phyloP scores from a whole-genome alignment of 2,888 invertebrate species.

The Thyatira batis region DNA sequence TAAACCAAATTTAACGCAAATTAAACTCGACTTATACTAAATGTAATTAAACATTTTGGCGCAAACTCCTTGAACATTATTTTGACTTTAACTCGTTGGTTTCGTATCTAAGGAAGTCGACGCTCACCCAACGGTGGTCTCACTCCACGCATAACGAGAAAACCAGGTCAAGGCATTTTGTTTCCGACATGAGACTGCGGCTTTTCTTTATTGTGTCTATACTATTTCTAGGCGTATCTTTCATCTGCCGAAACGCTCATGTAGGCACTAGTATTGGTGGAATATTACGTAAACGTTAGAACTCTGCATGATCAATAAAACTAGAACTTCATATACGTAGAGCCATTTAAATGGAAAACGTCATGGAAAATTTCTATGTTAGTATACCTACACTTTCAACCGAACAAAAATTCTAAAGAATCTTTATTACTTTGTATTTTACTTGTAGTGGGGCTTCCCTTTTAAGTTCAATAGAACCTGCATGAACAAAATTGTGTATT shows the following conservation, averaged over 20 bases:
- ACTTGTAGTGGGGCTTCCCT: too few species aligned
- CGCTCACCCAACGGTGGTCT: slow-evolving; percentile 21
- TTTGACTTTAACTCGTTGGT: slow-evolving; percentile 20
- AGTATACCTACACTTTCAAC: too few species aligned
- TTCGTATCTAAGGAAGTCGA: slow-evolving; percentile 12
- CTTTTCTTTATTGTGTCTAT: neutral
- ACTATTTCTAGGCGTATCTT: neutral
- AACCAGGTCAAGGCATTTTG: slow-evolving; percentile 46
- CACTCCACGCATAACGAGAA: slow-evolving; percentile 13
- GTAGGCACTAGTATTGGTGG: neutral
- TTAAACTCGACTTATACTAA: too few species aligned
- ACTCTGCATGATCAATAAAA: neutral
- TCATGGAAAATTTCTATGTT: too few species aligned
- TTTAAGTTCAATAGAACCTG: too few species aligned
- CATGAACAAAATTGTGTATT: neutral
- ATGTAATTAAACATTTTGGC: too few species aligned
- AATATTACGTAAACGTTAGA: neutral
- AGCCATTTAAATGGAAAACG: too few species aligned
- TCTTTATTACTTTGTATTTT: too few species aligned
- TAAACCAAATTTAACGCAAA: too few species aligned
- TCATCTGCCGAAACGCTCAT: neutral
- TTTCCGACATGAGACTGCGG: slow-evolving; percentile 22
- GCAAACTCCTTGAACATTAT: too few species aligned
- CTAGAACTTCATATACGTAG: too few species aligned
- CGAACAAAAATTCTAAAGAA: too few species aligned